These are phyloP conservation scores for Protonibea diacanthus DNA, from an alignment of 2,797 vertebrate species.

Conservation along the genomic window DNA sequence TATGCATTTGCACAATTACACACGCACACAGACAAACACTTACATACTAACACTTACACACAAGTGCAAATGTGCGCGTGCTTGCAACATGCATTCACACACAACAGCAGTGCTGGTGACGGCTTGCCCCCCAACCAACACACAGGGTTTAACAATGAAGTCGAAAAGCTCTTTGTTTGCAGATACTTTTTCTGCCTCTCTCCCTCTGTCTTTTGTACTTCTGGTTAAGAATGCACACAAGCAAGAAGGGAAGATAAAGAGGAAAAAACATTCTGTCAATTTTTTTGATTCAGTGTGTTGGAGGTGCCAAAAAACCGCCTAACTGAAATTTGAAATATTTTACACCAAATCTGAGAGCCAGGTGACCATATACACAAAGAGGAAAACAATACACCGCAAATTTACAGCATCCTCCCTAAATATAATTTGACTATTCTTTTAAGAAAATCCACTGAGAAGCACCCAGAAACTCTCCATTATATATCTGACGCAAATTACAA, in stretches of 20 bases:
- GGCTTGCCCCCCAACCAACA: slow-evolving; percentile 79
- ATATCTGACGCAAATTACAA: slow-evolving; percentile 17
- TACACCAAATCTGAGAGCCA: slow-evolving; percentile 17
- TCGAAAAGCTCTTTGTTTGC: slow-evolving; percentile 79
- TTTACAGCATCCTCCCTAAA: background rate
- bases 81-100: slow-evolving; percentile 68
- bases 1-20: slow-evolving; percentile 55
- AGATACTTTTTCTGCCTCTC: slow-evolving; percentile 58
- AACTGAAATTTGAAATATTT: slow-evolving; percentile 51
- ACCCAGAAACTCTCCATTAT: background rate
- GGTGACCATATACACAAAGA: slow-evolving; percentile 12
- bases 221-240: slow-evolving; percentile 61
- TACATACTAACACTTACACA: slow-evolving; percentile 53
- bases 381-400: background rate
- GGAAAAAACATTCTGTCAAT: slow-evolving; percentile 53
- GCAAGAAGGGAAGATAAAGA: slow-evolving; percentile 56
- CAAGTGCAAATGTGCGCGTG: slow-evolving; percentile 53
- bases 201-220: slow-evolving; percentile 68
- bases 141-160: slow-evolving; percentile 81
- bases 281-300: slow-evolving; percentile 48
- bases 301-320: slow-evolving; percentile 48
- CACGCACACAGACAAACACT: slow-evolving; percentile 34
- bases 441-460: slow-evolving; percentile 8
- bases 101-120: slow-evolving; percentile 68
- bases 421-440: background rate